Evolutionary conservation across 2,113 vertebrate genomes (phyloP).

Genomic region (Syngnathus typhle): DNA sequence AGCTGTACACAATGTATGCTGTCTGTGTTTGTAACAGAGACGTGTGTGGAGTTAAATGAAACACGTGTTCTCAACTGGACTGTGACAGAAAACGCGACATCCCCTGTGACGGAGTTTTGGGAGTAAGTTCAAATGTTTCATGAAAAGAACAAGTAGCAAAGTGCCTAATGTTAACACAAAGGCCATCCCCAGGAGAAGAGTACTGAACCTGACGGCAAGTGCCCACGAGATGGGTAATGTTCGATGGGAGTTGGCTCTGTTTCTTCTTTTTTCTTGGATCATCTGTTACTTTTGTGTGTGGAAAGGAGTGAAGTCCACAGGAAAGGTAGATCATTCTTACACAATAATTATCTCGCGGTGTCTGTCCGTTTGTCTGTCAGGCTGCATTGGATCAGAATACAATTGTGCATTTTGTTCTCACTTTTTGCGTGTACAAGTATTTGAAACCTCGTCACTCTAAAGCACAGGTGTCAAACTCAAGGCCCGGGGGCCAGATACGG

Average conservation of each 20-base stretch:
- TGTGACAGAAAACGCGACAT: conserved; percentile 72
- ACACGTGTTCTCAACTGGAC: conserved; percentile 58
- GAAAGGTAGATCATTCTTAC: conserved; percentile 63
- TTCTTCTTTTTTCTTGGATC: conserved; percentile 76
- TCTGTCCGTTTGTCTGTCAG: neutral
- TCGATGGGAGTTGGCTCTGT: conserved; percentile 76
- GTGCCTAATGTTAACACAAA: neutral
- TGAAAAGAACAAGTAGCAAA: neutral
- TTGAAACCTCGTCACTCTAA: neutral
- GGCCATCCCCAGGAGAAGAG: conserved; percentile 58
- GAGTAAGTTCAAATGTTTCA: conserved; percentile 76
- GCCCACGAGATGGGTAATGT: conserved; percentile 75
- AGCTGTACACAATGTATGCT: neutral
- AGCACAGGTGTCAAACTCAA: too few relatives aligned
- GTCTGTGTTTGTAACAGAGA: conserved; percentile 60
- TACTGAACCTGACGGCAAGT: conserved; percentile 76
- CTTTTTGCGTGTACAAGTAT: neutral
- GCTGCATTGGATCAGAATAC: neutral
- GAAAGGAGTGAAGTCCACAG: conserved; percentile 81
- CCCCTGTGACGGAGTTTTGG: conserved; percentile 91
- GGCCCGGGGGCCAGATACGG: too few relatives aligned
- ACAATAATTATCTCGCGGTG: neutral
- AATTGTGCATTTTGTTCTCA: neutral
- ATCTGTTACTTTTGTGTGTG: conserved; percentile 84
- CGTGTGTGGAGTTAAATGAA: conserved; percentile 75